These are phyloP conservation scores for Erethizon dorsatum DNA, from an alignment of 2,797 vertebrate genomes.

Conservation along the genomic window DNA sequence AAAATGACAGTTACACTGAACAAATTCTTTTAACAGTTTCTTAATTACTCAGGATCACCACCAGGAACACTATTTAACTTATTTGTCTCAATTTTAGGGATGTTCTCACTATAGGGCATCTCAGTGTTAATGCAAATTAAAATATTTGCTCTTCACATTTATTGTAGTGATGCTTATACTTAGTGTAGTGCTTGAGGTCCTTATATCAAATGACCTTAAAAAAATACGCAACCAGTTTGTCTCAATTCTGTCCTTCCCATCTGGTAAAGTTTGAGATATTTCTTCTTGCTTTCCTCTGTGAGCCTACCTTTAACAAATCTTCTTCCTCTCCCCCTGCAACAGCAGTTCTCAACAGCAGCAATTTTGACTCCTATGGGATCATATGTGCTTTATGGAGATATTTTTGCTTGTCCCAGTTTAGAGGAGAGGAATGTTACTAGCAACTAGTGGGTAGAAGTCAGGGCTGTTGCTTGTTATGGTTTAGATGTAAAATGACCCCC, in stretches of 20 bases:
- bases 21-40: conserved; percentile 3
- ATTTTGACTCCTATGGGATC: not conserved
- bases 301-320: not conserved
- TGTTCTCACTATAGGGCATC: not conserved
- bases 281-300: not conserved
- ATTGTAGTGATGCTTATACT: not conserved
- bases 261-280: not conserved
- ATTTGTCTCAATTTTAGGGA: not conserved
- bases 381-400: not conserved
- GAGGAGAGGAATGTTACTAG: not conserved
- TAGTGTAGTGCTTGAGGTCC: not conserved
- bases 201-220: not conserved
- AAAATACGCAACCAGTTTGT: not conserved
- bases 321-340: not conserved
- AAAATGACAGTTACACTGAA: not conserved
- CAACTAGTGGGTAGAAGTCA: conserved; percentile 33
- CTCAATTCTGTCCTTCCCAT: not conserved
- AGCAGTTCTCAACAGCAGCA: not conserved
- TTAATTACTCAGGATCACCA: not conserved
- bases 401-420: conserved; percentile 64
- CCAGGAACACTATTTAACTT: not conserved
- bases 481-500: not conserved
- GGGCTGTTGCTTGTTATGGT: not conserved
- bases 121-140: conserved; percentile 8
- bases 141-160: conserved; percentile 44